A percentile compares a stretch with the other conserved stretches of the same genome.
Evolutionary conservation across 1,140 invertebrate genomes (phyloP).

Genomic region (Cephus cinctus): DNA sequence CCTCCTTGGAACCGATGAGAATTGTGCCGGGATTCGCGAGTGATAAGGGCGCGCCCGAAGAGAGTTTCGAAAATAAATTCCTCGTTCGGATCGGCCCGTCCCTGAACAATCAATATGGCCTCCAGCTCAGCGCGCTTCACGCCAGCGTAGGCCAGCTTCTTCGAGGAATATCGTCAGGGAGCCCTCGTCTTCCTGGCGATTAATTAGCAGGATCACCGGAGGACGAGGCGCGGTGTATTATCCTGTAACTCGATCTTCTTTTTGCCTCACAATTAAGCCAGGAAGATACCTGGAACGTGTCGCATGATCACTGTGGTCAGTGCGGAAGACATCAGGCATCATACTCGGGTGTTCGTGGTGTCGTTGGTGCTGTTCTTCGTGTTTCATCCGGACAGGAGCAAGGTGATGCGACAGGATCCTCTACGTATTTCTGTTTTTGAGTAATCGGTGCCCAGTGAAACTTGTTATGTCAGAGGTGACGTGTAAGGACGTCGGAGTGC

Average conservation of each 20-base stretch:
- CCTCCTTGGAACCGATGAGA: too few species aligned
- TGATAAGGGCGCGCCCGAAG: constrained; percentile 7
- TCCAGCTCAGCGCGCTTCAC: constrained; percentile 34
- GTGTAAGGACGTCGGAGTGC: constrained; percentile 28
- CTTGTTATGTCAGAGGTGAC: constrained; percentile 34
- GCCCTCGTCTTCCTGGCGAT: background rate
- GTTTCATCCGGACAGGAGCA: too few species aligned
- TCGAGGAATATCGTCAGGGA: constrained; percentile 5
- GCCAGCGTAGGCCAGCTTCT: constrained; percentile 22
- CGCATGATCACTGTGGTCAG: background rate
- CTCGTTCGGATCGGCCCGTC: constrained; percentile 37
- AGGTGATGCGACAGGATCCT: too few species aligned
- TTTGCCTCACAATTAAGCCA: too few species aligned
- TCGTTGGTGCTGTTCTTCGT: too few species aligned
- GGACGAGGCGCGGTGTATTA: background rate
- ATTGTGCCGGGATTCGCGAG: too few species aligned
- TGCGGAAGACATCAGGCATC: background rate
- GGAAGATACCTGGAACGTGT: background rate
- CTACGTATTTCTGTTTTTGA: too few species aligned
- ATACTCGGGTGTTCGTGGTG: too few species aligned
- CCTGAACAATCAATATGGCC: constrained; percentile 50
- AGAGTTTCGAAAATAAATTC: constrained; percentile 30
- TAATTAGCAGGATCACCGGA: background rate
- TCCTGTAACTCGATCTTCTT: background rate
- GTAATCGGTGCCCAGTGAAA: too few species aligned